Base-by-base conservation (phyloP, 1,140 invertebrate species). In the Potamilus streckersoni region DNA sequence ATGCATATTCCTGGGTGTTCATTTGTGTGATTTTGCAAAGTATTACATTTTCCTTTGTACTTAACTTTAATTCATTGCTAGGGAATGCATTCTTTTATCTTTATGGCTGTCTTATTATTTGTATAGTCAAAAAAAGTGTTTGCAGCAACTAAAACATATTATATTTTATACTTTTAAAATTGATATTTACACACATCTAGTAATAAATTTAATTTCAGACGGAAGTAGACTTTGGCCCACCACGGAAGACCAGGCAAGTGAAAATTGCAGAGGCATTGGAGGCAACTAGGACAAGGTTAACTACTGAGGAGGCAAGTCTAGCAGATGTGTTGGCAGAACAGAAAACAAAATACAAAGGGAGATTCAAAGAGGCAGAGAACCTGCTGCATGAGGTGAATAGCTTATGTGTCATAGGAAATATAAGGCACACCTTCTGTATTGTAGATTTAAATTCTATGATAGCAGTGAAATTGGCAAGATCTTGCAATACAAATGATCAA, bases 261-360 rank as follows among this genome's bases (percentile, higher is more conserved):
- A 81, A 82, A 61, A 81, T 88, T 57, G 83, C 83, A 59, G 78
- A 85, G 16, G 76, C 83, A 20, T 71, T 89, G 65, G 55, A 57
- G 14, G 79, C 79, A 11, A 77, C 87, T 27, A 81, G 80, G 64
- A 80, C 74, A 17, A 68, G 84, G 13, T 56, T 72, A 15, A 85
- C 84, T 13, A 76, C 86, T 4, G 83, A 87, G n/a, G 86, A 89
- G 64, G 83, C 82, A 19, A 78, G 74, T 8, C 79, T 89, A n/a
- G 70, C 66, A 4, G 68, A 75, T 12, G 88, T 86, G 4, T 78
- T 89, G 11, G 80, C 78, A 23, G 58, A 57, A 20, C 70, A 81
- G 57, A 74, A 74, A 20, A 74, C 67, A 16, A 77, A 76, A n/a
- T 38, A 77, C 6, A 71, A 62, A 17, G 82, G 85, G 68, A 71